Conservation (phyloP, 2,797 vertebrate genomes). For the Siniperca scherzeri region DNA sequence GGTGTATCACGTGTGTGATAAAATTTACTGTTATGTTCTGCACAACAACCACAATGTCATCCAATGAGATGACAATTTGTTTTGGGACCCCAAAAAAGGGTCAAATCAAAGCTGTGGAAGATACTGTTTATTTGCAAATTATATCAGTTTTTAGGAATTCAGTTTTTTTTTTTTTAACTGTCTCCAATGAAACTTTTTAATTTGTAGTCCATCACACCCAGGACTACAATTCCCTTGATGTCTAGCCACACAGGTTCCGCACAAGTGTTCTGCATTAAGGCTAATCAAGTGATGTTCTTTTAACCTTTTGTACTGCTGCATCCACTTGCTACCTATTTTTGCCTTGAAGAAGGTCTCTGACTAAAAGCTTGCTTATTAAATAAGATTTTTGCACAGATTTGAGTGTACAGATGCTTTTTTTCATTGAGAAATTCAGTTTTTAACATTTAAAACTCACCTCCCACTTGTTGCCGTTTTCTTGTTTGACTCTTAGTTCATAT, state of each 20-base stretch:
- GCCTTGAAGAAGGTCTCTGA: too few relatives aligned
- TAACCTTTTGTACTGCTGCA: too few relatives aligned
- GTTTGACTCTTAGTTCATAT: slow-evolving; percentile 88
- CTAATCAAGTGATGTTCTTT: too few relatives aligned
- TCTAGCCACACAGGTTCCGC: too few relatives aligned
- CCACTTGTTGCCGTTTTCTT: slow-evolving; percentile 84
- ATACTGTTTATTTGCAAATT: background rate
- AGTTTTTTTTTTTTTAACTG: background rate
- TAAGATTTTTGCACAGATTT: too few relatives aligned
- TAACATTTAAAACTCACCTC: slow-evolving; percentile 82
- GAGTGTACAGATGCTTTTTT: too few relatives aligned
- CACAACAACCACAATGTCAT: background rate
- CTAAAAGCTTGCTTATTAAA: too few relatives aligned
- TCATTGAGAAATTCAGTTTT: background rate
- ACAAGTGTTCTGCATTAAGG: too few relatives aligned
- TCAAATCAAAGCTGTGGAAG: background rate
- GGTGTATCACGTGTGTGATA: background rate
- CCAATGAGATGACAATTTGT: background rate
- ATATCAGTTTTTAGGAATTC: background rate
- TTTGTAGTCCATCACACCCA: too few relatives aligned
- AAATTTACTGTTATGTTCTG: background rate
- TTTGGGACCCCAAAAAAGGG: background rate
- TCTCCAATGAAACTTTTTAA: too few relatives aligned
- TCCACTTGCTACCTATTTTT: too few relatives aligned
- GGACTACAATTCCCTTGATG: too few relatives aligned